Percentiles rank a stretch among this genome's conserved stretches.
Conservation (phyloP, 2,797 vertebrate species). For the Bradypodion ventrale region DNA sequence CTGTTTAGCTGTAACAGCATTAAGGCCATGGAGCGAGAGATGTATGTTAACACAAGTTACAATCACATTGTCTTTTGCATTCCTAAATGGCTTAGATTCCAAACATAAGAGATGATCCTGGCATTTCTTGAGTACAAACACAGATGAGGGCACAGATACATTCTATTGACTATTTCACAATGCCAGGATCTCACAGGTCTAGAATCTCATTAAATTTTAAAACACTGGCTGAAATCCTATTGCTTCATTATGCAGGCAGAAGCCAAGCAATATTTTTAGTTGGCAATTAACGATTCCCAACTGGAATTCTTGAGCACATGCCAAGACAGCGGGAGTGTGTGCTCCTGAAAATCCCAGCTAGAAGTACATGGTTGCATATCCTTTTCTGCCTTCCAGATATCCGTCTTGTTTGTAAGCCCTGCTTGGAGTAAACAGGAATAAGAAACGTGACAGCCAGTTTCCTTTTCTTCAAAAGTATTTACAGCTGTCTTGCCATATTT, state of each 20-base stretch:
- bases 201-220: not conserved
- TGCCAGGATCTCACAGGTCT: not conserved
- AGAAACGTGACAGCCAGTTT: not conserved
- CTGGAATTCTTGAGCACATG: too few relatives aligned
- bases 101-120: not conserved
- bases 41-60: too few relatives aligned
- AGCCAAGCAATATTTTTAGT: too few relatives aligned
- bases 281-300: too few relatives aligned
- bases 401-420: too few relatives aligned
- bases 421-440: not conserved
- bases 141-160: not conserved
- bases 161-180: not conserved
- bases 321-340: too few relatives aligned
- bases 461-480: not conserved
- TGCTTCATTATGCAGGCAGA: too few relatives aligned
- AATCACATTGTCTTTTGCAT: not conserved
- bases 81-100: not conserved
- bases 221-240: not conserved
- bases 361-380: not conserved
- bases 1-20: too few relatives aligned
- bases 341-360: too few relatives aligned
- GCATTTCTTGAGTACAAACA: not conserved
- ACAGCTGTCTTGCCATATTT: not conserved
- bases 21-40: not conserved
- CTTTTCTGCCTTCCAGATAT: not conserved